Evolutionary conservation across 2,888 invertebrate genomes (phyloP).

Genomic region (Pristionchus fissidentatus): DNA sequence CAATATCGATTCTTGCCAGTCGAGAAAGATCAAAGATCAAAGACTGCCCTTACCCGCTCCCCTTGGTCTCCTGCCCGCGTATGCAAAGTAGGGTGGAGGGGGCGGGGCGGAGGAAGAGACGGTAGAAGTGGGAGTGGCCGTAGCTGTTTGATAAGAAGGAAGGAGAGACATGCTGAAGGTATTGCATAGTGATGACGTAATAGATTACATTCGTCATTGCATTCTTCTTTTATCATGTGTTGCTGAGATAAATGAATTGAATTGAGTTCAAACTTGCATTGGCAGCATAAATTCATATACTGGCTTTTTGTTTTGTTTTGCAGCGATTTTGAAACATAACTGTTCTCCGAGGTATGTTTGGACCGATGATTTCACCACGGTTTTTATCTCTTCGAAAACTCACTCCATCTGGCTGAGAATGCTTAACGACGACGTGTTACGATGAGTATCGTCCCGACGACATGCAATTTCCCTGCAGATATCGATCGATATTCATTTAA

Average conservation of each 20-base stretch:
- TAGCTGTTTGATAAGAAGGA: conserved; percentile 64
- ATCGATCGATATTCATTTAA: no score
- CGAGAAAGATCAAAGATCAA: conserved; percentile 4
- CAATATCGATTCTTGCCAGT: no score
- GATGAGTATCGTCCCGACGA: conserved; percentile 37
- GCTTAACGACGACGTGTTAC: conserved; percentile 36
- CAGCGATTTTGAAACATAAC: no score
- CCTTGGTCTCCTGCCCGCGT: neutral
- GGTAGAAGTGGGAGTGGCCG: conserved; percentile 52
- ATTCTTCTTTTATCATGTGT: no score
- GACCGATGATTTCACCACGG: no score
- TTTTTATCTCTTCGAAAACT: conserved; percentile 5
- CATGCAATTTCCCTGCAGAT: conserved; percentile 41
- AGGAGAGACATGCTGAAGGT: conserved; percentile 53
- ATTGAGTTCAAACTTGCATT: no score
- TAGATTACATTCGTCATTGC: no score
- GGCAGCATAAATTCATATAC: no score
- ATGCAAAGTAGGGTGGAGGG: neutral
- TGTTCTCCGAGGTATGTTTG: no score
- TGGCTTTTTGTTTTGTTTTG: no score
- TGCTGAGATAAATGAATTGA: no score
- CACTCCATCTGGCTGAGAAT: conserved; percentile 47
- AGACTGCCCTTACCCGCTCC: neutral
- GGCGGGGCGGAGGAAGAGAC: conserved; percentile 49
- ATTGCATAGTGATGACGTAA: no score